Conservation (phyloP, 2,888 invertebrate species). For the Orchesella flavescens region DNA sequence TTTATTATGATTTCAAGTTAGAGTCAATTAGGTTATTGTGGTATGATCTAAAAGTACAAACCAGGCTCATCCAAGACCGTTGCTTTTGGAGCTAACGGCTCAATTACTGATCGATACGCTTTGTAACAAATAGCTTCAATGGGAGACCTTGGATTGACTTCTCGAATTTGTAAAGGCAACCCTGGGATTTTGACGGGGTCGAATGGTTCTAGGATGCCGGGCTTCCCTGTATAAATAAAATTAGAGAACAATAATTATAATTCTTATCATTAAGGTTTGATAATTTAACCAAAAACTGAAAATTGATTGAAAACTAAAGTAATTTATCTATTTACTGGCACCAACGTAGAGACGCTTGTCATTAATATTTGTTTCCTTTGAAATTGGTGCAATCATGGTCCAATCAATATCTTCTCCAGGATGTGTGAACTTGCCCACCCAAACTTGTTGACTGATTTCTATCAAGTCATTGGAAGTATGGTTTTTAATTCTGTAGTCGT, state of each 20-base stretch:
- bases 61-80: background rate
- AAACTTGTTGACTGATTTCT: conserved; percentile 54
- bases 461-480: background rate
- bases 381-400: conserved; percentile 18
- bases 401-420: conserved; percentile 46
- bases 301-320: no score
- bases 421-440: conserved; percentile 46
- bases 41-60: background rate
- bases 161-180: conserved; percentile 14
- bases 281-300: background rate
- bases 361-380: no score
- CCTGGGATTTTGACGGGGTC: conserved; percentile 32
- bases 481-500: conserved; percentile 48
- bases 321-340: background rate
- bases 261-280: background rate
- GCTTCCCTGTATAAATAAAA: background rate
- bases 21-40: background rate
- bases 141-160: conserved; percentile 36
- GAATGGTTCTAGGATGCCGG: conserved; percentile 10
- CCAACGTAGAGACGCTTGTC: background rate
- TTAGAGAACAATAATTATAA: background rate
- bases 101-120: conserved; percentile 20
- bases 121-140: conserved; percentile 53
- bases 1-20: background rate
- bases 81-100: background rate